phyloP scores from a whole-genome alignment of 2,113 vertebrate species.

The Cricetomys ansorgei region DNA sequence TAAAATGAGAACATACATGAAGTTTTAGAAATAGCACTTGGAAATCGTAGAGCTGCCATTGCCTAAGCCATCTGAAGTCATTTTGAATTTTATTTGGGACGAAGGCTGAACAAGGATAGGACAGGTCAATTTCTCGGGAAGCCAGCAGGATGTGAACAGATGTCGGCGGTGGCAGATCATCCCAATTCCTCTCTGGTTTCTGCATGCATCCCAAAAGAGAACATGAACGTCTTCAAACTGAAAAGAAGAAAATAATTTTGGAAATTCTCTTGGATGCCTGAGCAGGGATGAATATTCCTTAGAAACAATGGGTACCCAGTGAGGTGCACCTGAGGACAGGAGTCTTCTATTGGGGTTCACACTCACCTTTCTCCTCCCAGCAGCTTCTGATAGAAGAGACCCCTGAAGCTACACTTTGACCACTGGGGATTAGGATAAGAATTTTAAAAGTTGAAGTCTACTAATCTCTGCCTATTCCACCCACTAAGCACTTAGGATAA shows the following conservation, averaged over 20 bases:
- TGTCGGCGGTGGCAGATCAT: background rate
- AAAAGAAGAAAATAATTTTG: background rate
- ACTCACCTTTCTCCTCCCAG: too few species aligned
- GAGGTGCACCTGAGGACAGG: background rate
- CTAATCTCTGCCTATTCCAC: too few species aligned
- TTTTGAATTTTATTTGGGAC: slow-evolving; percentile 66
- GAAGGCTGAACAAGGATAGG: slow-evolving; percentile 42
- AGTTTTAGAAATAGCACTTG: slow-evolving; percentile 76
- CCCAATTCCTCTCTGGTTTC: background rate
- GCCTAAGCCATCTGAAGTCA: slow-evolving; percentile 64
- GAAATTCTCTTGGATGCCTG: background rate
- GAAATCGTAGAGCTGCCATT: slow-evolving; percentile 69
- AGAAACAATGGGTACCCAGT: background rate
- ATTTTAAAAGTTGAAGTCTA: background rate
- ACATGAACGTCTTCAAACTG: background rate
- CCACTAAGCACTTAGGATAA: background rate
- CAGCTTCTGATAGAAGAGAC: background rate
- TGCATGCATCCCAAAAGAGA: background rate
- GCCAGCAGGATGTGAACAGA: slow-evolving; percentile 28
- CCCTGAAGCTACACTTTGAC: background rate
- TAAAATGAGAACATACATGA: slow-evolving; percentile 69
- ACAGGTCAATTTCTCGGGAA: background rate
- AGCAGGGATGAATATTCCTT: background rate
- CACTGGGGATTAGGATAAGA: background rate
- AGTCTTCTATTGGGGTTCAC: background rate